Evolutionary conservation across 2,113 vertebrate genomes (phyloP), one percentile per base, ranked within the genome.

Genomic region (Todiramphus saurophagus): DNA sequence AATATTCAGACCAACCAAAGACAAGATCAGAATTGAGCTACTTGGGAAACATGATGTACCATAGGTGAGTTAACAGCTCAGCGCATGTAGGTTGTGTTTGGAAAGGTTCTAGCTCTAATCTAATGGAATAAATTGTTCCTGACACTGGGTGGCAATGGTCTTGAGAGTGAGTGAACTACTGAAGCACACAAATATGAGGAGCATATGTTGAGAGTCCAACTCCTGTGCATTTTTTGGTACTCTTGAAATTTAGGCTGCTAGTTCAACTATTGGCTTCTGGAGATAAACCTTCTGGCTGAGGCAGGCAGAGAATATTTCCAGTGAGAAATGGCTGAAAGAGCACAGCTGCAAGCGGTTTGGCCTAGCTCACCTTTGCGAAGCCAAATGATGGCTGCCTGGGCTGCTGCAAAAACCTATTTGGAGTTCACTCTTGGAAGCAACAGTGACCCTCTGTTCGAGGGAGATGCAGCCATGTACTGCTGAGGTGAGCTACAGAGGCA

Each of bases 81-180:
- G n/a, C 7, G 13, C 23, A 3, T 5, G 39, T 2, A 46, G 30
- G 43, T 25, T 46, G 60, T 1, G 2, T 39, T 72, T 4, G 2
- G 48, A 68, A 64, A 76, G 48, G 11, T 27, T 75, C 30, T 84
- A 48, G 50, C 33, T 64, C 28, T 90, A 56, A 24, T 33, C 48
- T 91, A 51, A 44, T 2, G 43, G 64, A 60, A 73, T n/a, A 75
- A 86, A 68, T 37, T 59, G 23, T 74, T 80, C 31, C 67, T 83
- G 63, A 50, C 35, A 24, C 53, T 66, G n/a, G 15, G 12, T 76
- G 19, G 28, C 41, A 41, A 31, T 18, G 44, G 24, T 44, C 5
- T 43, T 33, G 23, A 27, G 63, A 64, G 18, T 30, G 43, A 69
- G 76, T 28, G 41, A 31, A 27, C 9, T 64, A 10, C 25, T 85